phyloP scores from a whole-genome alignment of 2,113 vertebrate species.

The Heloderma charlesbogerti region DNA sequence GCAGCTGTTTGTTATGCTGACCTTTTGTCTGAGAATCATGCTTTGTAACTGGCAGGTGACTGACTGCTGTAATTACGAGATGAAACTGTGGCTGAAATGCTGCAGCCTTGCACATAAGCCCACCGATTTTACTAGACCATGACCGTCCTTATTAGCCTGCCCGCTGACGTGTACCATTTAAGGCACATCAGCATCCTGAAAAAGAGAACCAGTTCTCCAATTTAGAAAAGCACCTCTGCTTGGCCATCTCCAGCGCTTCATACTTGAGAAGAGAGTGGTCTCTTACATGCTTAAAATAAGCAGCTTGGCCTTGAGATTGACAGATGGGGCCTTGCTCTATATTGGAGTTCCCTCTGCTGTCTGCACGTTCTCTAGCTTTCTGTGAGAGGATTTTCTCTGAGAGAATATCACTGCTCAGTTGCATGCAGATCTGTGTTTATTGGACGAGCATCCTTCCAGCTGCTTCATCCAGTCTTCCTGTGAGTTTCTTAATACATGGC shows the following conservation, averaged over 20 bases:
- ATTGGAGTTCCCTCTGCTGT: not conserved
- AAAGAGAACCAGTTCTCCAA: not conserved
- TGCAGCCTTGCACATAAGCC: not conserved
- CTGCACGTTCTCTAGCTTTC: not conserved
- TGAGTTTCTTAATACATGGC: not conserved
- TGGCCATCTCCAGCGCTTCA: not conserved
- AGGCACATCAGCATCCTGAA: not conserved
- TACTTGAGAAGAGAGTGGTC: not conserved
- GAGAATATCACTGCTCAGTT: not conserved
- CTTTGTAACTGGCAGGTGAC: not conserved
- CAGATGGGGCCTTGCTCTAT: conserved; percentile 52
- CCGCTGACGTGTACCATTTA: not conserved
- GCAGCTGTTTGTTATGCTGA: not conserved
- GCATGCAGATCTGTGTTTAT: not conserved
- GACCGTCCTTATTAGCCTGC: too few relatives aligned
- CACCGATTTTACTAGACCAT: not conserved
- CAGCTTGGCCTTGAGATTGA: conserved; percentile 29
- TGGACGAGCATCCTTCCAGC: not conserved
- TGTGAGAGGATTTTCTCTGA: not conserved
- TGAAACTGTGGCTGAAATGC: not conserved
- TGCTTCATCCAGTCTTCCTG: not conserved
- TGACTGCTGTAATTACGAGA: not conserved
- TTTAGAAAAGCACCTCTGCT: not conserved
- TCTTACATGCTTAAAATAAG: not conserved
- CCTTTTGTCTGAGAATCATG: not conserved